A percentile compares a stretch with the other conserved stretches of the same genome.
These are phyloP conservation scores for Morone chrysops DNA, from an alignment of 2,113 vertebrate species.

Conservation along the genomic window DNA sequence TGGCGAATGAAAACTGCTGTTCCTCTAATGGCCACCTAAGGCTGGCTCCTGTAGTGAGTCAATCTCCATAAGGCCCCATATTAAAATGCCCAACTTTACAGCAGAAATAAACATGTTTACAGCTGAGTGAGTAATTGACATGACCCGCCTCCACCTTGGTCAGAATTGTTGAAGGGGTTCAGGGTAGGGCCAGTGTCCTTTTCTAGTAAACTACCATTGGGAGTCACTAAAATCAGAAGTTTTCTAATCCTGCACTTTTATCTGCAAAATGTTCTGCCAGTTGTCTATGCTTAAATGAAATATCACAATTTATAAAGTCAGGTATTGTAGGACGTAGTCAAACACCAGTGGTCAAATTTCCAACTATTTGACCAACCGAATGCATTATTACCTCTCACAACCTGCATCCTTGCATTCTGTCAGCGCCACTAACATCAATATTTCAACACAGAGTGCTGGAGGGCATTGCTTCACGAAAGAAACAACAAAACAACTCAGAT, in stretches of 20 bases:
- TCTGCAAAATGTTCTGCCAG: not conserved
- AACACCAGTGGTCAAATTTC: not conserved
- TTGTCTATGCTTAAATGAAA: not conserved
- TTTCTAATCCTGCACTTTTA: not conserved
- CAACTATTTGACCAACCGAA: not conserved
- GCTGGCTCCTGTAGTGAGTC: too few relatives aligned
- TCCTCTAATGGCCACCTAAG: too few relatives aligned
- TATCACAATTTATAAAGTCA: not conserved
- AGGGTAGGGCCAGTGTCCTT: not conserved
- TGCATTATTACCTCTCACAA: not conserved
- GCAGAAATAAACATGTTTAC: too few relatives aligned
- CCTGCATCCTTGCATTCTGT: slow-evolving; percentile 11
- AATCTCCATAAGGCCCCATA: too few relatives aligned
- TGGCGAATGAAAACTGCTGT: too few relatives aligned
- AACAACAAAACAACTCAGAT: slow-evolving; percentile 8
- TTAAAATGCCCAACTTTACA: too few relatives aligned
- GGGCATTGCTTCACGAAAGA: slow-evolving; percentile 20
- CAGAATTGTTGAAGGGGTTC: not conserved
- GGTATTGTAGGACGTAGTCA: not conserved
- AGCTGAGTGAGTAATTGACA: not conserved
- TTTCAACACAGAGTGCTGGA: not conserved
- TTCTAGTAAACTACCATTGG: not conserved
- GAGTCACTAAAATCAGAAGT: not conserved
- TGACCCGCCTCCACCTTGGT: not conserved
- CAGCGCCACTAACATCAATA: not conserved